Evolutionary conservation across 2,888 invertebrate species (phyloP).

Genomic region (Campopleginae sp.): DNA sequence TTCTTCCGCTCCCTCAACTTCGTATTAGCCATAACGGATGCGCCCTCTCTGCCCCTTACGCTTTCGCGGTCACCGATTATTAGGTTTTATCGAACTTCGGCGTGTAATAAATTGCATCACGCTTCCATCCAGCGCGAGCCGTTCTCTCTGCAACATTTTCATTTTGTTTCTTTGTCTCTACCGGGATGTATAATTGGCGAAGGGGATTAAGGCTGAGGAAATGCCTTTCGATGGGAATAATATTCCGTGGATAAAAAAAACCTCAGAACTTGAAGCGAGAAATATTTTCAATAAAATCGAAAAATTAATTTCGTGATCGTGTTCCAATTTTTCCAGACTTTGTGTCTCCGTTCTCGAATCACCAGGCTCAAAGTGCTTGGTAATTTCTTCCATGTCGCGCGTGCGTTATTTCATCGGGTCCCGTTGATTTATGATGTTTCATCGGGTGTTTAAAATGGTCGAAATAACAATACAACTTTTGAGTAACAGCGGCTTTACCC

Average conservation of each 20-base stretch:
- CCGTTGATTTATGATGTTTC: conserved; percentile 12
- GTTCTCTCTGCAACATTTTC: conserved; percentile 14
- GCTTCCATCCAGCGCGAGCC: conserved; percentile 22
- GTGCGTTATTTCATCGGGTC: conserved; percentile 27
- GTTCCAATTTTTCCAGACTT: background rate
- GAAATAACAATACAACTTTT: conserved; percentile 29
- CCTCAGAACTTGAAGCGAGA: background rate
- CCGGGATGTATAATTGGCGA: background rate
- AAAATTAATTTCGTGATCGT: background rate
- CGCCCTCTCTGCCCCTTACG: conserved; percentile 44
- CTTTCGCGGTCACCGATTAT: conserved; percentile 74
- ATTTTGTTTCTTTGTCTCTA: conserved; percentile 11
- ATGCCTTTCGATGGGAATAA: background rate
- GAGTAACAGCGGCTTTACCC: conserved; percentile 7
- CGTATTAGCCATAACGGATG: conserved; percentile 49
- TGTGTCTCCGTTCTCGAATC: background rate
- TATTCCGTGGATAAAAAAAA: background rate
- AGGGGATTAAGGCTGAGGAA: background rate
- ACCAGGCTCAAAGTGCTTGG: background rate
- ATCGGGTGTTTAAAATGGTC: conserved; percentile 5
- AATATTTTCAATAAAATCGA: background rate
- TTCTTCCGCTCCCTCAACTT: conserved; percentile 58
- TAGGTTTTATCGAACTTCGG: conserved; percentile 78
- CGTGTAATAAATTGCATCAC: conserved; percentile 60
- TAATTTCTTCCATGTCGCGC: background rate